These are phyloP conservation scores for Parazoanthus swiftii DNA, from an alignment of 92 coral and sea anemone species.

Conservation along the genomic window DNA sequence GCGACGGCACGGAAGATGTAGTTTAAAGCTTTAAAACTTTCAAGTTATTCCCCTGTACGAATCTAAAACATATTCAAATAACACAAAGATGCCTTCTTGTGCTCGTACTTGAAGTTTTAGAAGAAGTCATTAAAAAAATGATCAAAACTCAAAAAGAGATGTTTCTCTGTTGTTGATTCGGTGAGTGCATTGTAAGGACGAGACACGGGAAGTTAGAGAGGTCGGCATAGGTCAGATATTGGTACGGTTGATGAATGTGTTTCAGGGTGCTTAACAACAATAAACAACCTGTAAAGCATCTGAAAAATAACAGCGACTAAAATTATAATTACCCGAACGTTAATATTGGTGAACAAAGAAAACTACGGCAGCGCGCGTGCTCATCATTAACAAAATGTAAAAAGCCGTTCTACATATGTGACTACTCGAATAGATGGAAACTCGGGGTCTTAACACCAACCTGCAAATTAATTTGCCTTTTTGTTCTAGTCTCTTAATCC, in stretches of 20 bases:
- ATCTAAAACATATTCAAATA: conserved; percentile 1
- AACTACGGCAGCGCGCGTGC: not conserved
- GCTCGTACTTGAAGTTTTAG: conserved; percentile 6
- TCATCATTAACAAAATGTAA: not conserved
- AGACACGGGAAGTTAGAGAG: not conserved
- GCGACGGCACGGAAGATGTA: not conserved
- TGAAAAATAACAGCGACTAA: not conserved
- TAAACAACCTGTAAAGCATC: conserved; percentile 31
- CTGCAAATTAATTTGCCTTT: conserved; percentile 23
- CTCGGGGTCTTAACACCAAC: not conserved
- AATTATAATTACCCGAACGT: conserved; percentile 2
- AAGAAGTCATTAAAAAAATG: not conserved
- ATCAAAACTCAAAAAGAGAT: not conserved
- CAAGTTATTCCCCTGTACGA: not conserved
- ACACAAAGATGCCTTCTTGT: conserved; percentile 23
- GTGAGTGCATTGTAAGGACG: not conserved
- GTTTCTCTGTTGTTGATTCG: not conserved
- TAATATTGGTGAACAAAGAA: conserved; percentile 27
- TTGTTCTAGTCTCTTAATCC: conserved; percentile 21
- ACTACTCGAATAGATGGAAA: not conserved
- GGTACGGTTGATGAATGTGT: not conserved
- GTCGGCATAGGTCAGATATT: conserved; percentile 32
- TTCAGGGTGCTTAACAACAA: conserved; percentile 20
- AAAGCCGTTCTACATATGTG: conserved; percentile 4
- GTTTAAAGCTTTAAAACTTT: not conserved